Evolutionary conservation across 2,888 invertebrate species (phyloP).

Genomic region (Ypsolopha scabrella): DNA sequence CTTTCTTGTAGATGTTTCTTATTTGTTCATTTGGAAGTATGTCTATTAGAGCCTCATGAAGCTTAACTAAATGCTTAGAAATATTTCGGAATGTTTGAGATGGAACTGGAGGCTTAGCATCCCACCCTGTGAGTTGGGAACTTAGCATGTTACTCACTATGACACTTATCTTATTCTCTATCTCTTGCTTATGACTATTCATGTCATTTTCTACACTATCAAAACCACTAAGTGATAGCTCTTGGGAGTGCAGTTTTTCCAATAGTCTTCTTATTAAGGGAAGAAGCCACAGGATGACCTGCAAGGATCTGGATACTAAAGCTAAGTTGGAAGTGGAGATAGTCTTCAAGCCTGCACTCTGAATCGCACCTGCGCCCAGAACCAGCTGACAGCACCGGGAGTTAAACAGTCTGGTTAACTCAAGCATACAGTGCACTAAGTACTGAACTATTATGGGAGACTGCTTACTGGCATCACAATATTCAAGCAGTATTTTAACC

Average conservation of each 20-base stretch:
- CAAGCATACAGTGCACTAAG: slow-evolving; percentile 87
- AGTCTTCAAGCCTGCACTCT: slow-evolving; percentile 92
- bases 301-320: slow-evolving; percentile 84
- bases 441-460: slow-evolving; percentile 84
- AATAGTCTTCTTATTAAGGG: slow-evolving; percentile 80
- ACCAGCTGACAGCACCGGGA: slow-evolving; percentile 93
- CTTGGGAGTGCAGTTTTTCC: slow-evolving; percentile 68
- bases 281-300: slow-evolving; percentile 83
- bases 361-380: slow-evolving; percentile 95
- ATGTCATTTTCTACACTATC: slow-evolving; percentile 83
- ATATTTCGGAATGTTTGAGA: slow-evolving; percentile 90
- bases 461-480: slow-evolving; percentile 85
- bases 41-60: slow-evolving; percentile 91
- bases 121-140: slow-evolving; percentile 88
- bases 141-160: slow-evolving; percentile 90
- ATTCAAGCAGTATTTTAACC: slow-evolving; percentile 91
- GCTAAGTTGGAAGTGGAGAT: slow-evolving; percentile 96
- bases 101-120: slow-evolving; percentile 94
- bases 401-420: slow-evolving; percentile 88
- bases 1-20: slow-evolving; percentile 79
- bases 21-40: slow-evolving; percentile 86
- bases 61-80: slow-evolving; percentile 88
- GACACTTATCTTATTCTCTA: slow-evolving; percentile 90
- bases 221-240: slow-evolving; percentile 65
- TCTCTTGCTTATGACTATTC: slow-evolving; percentile 90